phyloP scores from a whole-genome alignment of 2,888 invertebrate species.

The Anaspis maculata region DNA sequence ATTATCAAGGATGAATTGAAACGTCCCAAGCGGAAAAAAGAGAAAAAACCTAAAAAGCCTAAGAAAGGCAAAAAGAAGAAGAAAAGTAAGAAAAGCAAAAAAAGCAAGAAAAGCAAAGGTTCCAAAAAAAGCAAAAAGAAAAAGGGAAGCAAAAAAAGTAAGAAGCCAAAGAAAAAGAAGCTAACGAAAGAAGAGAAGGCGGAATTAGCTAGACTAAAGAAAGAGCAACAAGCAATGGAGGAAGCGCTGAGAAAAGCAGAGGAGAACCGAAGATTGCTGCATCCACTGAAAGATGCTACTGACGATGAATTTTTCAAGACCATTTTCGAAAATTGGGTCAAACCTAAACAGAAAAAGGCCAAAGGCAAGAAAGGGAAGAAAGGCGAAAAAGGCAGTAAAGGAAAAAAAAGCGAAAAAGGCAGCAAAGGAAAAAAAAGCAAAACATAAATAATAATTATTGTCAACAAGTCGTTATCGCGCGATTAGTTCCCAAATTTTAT shows the following conservation, averaged over 20 bases:
- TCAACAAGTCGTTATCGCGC: too few species aligned
- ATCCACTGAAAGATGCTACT: constrained; percentile 36
- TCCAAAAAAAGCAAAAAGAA: constrained; percentile 10
- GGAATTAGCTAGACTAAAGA: constrained; percentile 24
- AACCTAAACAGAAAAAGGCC: constrained; percentile 12
- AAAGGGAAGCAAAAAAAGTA: constrained; percentile 14
- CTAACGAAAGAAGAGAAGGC: constrained; percentile 27
- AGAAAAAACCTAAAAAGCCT: constrained; percentile 23
- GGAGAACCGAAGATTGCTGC: constrained; percentile 34
- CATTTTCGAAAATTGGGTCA: constrained; percentile 34
- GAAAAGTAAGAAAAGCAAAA: constrained; percentile 19
- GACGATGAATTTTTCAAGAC: constrained; percentile 32
- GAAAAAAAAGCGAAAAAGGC: constrained; percentile 1
- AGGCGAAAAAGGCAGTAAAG: constrained; percentile 11
- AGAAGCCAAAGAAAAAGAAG: constrained; percentile 19
- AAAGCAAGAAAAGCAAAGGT: constrained; percentile 13
- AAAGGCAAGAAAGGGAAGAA: constrained; percentile 6
- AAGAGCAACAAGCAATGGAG: constrained; percentile 25
- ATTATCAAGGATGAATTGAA: constrained; percentile 30
- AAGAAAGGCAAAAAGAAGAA: constrained; percentile 23
- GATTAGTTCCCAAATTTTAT: too few species aligned
- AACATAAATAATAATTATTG: too few species aligned
- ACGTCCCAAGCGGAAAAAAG: constrained; percentile 24
- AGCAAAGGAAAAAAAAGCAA: background rate
- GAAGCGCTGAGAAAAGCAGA: constrained; percentile 24